A percentile compares a stretch with the other conserved stretches of the same genome.
phyloP scores from a whole-genome alignment of 1,140 invertebrate genomes.

The Micrasema longulum region DNA sequence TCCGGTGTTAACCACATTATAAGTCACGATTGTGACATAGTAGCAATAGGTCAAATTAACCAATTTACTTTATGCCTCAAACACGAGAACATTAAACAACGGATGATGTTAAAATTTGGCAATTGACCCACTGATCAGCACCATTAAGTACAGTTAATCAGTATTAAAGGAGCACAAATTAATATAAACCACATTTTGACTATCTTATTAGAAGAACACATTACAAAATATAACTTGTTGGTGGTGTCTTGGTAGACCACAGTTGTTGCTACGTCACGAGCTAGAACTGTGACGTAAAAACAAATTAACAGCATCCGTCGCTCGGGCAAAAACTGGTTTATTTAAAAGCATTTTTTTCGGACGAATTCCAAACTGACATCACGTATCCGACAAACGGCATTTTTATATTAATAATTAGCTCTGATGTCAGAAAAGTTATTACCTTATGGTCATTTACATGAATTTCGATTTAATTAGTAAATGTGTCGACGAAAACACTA shows the following conservation, averaged over 20 bases:
- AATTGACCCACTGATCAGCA: constrained; percentile 19
- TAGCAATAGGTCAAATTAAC: constrained; percentile 26
- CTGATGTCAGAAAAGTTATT: constrained; percentile 11
- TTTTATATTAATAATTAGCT: neutral
- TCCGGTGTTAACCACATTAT: constrained; percentile 19
- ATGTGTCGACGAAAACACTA: too few relatives aligned
- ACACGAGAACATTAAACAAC: constrained; percentile 17
- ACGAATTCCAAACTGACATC: constrained; percentile 42
- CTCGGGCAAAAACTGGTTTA: constrained; percentile 37
- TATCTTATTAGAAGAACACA: neutral
- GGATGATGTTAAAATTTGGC: constrained; percentile 12
- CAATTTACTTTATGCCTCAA: neutral
- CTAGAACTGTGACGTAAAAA: constrained; percentile 30
- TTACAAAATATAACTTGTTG: neutral
- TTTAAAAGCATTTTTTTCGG: constrained; percentile 10
- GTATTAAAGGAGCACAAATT: neutral
- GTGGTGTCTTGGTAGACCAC: neutral
- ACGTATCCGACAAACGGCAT: constrained; percentile 34
- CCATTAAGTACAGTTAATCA: neutral
- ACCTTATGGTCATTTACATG: too few relatives aligned
- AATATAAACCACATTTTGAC: neutral
- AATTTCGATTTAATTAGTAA: too few relatives aligned
- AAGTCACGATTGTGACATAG: neutral
- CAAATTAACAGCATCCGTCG: constrained; percentile 29
- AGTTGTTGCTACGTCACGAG: neutral